phyloP scores from a whole-genome alignment of 2,113 vertebrate genomes.

The Cynocephalus volans region DNA sequence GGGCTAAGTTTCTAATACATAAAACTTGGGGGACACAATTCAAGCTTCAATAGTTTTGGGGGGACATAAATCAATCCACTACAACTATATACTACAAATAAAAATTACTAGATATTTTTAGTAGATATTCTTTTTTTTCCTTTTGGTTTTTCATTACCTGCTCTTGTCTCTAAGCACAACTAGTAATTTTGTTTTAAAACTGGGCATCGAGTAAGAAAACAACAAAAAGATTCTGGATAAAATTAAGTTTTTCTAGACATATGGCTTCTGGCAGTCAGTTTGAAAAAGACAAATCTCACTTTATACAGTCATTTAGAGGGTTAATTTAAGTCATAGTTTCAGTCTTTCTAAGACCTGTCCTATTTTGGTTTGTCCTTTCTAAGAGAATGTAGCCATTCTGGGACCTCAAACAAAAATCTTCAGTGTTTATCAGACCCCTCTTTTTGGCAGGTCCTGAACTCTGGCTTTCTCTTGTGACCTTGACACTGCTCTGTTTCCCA shows the following conservation, averaged over 20 bases:
- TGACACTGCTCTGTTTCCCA: neutral
- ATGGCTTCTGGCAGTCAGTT: neutral
- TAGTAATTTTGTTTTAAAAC: neutral
- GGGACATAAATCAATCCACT: too few relatives aligned
- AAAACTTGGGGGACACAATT: too few relatives aligned
- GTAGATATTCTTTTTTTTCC: neutral
- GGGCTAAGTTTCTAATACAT: too few relatives aligned
- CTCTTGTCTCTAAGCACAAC: neutral
- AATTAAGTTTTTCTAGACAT: neutral
- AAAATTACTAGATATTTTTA: neutral
- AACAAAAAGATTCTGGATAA: neutral
- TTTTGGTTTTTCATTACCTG: neutral
- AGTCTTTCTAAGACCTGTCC: neutral
- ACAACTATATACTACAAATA: neutral
- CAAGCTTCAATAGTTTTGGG: too few relatives aligned
- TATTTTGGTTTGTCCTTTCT: neutral
- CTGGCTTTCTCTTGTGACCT: accelerated
- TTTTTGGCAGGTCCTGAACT: neutral
- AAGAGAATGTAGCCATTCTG: neutral
- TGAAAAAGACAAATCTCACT: neutral
- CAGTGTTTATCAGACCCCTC: too few relatives aligned
- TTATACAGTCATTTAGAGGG: neutral
- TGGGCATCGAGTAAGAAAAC: neutral
- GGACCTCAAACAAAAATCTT: neutral
- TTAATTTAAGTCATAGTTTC: neutral